Percentiles rank a stretch among this genome's conserved stretches.
These are phyloP conservation scores for Opisthocomus hoazin DNA, from an alignment of 2,113 vertebrate species.

Conservation along the genomic window DNA sequence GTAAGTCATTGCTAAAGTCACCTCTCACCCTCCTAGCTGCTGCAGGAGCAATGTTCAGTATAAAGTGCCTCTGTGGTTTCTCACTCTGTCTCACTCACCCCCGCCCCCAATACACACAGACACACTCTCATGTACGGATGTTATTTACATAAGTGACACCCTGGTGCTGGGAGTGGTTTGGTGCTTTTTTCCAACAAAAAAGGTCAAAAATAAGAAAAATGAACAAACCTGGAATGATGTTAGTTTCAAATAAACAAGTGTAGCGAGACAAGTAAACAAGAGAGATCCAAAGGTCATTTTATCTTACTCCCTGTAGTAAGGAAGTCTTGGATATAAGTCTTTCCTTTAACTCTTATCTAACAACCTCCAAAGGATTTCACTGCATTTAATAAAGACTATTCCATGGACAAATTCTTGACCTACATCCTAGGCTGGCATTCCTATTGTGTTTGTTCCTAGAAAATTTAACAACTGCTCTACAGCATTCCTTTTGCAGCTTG, in stretches of 20 bases:
- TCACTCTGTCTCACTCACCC: not conserved
- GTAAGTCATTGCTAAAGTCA: slow-evolving; percentile 61
- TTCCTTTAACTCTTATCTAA: slow-evolving; percentile 47
- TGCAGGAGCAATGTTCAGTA: slow-evolving; percentile 32
- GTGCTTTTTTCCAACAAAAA: not conserved
- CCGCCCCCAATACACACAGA: not conserved
- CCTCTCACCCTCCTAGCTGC: slow-evolving; percentile 59
- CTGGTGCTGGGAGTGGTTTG: not conserved
- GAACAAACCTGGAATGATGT: not conserved
- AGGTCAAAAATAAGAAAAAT: not conserved
- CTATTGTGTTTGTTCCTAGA: slow-evolving; percentile 63
- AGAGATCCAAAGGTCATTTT: not conserved
- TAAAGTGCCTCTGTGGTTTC: slow-evolving; percentile 63
- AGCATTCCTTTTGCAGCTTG: slow-evolving; percentile 31
- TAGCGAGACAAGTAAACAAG: not conserved
- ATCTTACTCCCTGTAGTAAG: not conserved
- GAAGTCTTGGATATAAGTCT: not conserved
- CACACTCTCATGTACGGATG: not conserved
- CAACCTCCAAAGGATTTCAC: not conserved
- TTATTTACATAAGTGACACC: not conserved
- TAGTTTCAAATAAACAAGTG: not conserved
- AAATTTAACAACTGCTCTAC: slow-evolving; percentile 62
- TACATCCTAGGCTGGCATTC: slow-evolving; percentile 50
- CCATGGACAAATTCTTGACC: slow-evolving; percentile 49
- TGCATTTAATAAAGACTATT: slow-evolving; percentile 44